phyloP scores from a whole-genome alignment of 2,113 vertebrate genomes.

The Lipophrys pholis region DNA sequence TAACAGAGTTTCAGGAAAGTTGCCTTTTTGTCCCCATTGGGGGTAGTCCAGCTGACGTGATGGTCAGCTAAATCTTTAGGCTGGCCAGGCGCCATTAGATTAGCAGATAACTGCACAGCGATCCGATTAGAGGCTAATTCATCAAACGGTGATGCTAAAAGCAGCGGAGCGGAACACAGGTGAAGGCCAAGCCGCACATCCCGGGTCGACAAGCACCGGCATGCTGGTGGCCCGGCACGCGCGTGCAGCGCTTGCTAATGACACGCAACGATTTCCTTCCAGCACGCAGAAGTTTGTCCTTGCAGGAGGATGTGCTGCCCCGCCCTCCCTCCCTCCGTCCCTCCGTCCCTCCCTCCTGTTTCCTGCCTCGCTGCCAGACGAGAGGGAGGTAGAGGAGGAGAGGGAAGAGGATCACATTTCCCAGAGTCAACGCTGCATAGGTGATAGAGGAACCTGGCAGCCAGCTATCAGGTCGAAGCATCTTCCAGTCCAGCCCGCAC shows the following conservation, averaged over 20 bases:
- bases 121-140: constrained; percentile 54
- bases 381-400: constrained; percentile 10
- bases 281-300: constrained; percentile 47
- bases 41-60: constrained; percentile 6
- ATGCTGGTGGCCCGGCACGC: not conserved
- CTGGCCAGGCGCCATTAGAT: constrained; percentile 54
- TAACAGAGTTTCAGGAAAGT: too few relatives aligned
- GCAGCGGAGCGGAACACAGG: constrained; percentile 30
- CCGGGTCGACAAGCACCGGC: not conserved
- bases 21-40: too few relatives aligned
- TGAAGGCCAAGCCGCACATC: constrained; percentile 43
- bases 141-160: constrained; percentile 46
- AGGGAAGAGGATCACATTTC: constrained; percentile 57
- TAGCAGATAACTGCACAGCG: constrained; percentile 44
- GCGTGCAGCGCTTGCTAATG: constrained; percentile 40
- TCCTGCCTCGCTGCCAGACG: constrained; percentile 6
- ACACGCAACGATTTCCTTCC: constrained; percentile 41
- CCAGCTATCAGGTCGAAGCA: constrained; percentile 52
- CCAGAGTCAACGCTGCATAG: constrained; percentile 53
- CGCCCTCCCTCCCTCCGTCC: constrained; percentile 30
- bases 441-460: constrained; percentile 55
- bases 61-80: constrained; percentile 36
- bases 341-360: constrained; percentile 35
- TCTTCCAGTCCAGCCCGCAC: constrained; percentile 7
- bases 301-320: constrained; percentile 53